Conservation (phyloP, 2,888 invertebrate species). For the Oscheius onirici region DNA sequence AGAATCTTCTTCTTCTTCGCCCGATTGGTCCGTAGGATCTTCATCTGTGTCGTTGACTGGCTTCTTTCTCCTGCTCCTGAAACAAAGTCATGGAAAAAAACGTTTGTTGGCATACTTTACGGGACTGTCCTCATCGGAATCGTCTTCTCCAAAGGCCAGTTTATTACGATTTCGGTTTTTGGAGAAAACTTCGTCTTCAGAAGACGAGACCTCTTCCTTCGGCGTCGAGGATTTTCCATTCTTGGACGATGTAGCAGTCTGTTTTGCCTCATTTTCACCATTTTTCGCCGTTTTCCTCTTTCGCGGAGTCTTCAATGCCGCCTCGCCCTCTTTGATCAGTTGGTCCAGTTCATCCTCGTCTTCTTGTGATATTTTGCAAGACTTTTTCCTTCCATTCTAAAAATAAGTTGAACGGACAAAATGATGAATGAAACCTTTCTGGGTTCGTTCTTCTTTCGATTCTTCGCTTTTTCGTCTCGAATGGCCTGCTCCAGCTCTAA, state of each 20-base stretch:
- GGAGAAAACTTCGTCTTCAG: no score
- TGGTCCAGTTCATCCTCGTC: not conserved
- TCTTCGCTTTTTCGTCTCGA: conserved; percentile 33
- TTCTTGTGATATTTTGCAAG: not conserved
- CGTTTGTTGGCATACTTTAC: no score
- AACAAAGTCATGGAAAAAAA: no score
- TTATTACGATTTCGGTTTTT: no score
- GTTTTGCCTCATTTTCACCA: not conserved
- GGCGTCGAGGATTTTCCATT: not conserved
- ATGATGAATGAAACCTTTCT: not conserved
- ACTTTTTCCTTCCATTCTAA: not conserved
- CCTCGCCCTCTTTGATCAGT: not conserved
- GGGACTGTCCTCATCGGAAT: no score
- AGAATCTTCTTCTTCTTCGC: conserved; percentile 16
- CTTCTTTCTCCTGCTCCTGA: no score
- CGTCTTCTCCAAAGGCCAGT: no score
- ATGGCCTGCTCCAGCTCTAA: conserved; percentile 32
- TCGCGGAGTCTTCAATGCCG: not conserved
- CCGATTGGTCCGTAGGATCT: not conserved
- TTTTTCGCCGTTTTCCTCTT: not conserved
- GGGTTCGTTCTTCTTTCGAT: conserved; percentile 28
- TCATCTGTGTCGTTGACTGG: not conserved
- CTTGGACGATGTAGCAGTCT: no score
- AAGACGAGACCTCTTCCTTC: not conserved
- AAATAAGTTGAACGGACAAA: not conserved